Conservation (phyloP, 2,888 invertebrate species). For the Mechanitis messenoides region DNA sequence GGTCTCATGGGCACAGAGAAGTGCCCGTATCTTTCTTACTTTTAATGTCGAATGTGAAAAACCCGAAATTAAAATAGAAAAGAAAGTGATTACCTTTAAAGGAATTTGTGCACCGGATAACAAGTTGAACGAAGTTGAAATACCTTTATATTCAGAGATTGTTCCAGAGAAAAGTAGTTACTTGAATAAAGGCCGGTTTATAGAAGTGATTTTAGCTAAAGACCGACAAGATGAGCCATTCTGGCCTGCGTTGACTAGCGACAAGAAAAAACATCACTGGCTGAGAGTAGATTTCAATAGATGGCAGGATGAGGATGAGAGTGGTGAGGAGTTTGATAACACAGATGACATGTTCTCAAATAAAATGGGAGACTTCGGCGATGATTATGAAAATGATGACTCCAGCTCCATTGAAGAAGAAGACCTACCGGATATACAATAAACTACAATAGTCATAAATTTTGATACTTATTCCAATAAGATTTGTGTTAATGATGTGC, state of each 20-base stretch:
- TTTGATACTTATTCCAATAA: constrained; percentile 8
- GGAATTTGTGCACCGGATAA: constrained; percentile 90
- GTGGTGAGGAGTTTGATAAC: constrained; percentile 81
- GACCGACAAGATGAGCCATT: constrained; percentile 81
- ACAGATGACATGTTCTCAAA: constrained; percentile 59
- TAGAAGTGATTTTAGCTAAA: constrained; percentile 83
- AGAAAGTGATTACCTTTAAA: constrained; percentile 83
- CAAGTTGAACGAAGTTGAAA: constrained; percentile 89
- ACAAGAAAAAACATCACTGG: constrained; percentile 94
- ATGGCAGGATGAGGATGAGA: constrained; percentile 98
- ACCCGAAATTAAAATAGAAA: constrained; percentile 84
- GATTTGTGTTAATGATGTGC: constrained; percentile 9
- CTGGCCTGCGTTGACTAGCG: constrained; percentile 92
- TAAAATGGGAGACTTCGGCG: constrained; percentile 51
- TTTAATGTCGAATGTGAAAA: constrained; percentile 92
- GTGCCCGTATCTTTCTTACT: constrained; percentile 86
- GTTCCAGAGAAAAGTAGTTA: constrained; percentile 85
- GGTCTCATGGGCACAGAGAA: constrained; percentile 95
- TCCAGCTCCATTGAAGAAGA: constrained; percentile 87
- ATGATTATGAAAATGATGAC: constrained; percentile 68
- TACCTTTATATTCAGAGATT: constrained; percentile 89
- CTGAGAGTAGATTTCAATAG: constrained; percentile 97
- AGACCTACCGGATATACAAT: constrained; percentile 81
- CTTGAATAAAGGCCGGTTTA: constrained; percentile 82
- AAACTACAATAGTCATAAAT: constrained; percentile 35